A percentile compares a stretch with the other conserved stretches of the same genome.
Conservation (phyloP, 2,797 vertebrate species). For the Pipistrellus nathusii region DNA sequence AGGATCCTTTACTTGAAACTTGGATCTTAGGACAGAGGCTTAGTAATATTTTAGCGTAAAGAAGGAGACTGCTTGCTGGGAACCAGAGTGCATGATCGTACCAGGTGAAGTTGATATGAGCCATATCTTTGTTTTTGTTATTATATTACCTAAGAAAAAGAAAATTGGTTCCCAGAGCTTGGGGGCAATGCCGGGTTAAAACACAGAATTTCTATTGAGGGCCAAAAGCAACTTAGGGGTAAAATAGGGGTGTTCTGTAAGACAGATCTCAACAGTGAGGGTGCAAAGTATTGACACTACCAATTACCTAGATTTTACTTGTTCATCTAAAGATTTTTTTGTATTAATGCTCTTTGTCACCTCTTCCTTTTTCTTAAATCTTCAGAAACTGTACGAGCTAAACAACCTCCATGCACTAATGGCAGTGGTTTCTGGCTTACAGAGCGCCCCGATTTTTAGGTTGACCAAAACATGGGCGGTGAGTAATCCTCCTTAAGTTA, state of each 20-base stretch:
- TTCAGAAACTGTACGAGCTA: constrained; percentile 97
- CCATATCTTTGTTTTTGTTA: background rate
- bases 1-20: constrained; percentile 23
- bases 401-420: constrained; percentile 99
- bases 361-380: constrained; percentile 60
- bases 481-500: constrained; percentile 85
- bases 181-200: background rate
- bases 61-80: background rate
- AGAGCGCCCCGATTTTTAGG: constrained; percentile 98
- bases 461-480: constrained; percentile 99
- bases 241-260: background rate
- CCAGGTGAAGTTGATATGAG: constrained; percentile 12
- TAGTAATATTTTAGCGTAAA: background rate
- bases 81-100: background rate
- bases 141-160: background rate
- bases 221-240: background rate
- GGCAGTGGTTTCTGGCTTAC: constrained; percentile 97
- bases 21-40: background rate
- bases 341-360: constrained; percentile 14
- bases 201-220: background rate
- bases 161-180: constrained; percentile 11
- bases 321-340: background rate
- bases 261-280: background rate
- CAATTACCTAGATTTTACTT: background rate
- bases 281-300: background rate